Conservation (phyloP, 2,888 invertebrate genomes). For the Meloe dianella region DNA sequence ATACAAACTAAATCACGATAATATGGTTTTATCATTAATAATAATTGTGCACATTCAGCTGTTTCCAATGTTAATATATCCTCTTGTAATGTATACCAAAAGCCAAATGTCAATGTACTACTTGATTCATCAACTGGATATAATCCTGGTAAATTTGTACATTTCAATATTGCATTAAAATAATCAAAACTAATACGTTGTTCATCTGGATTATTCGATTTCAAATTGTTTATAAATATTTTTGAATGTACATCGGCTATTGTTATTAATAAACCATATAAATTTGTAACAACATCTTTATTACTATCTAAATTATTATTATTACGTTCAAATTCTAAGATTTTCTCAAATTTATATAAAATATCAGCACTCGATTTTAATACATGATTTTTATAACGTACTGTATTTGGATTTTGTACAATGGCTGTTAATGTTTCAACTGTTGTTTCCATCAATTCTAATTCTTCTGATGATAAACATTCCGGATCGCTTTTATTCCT, state of each 20-base stretch:
- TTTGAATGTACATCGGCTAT: conserved; percentile 75
- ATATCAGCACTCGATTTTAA: conserved; percentile 67
- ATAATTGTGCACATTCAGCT: conserved; percentile 59
- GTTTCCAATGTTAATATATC: conserved; percentile 65
- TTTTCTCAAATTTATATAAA: conserved; percentile 64
- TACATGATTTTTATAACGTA: conserved; percentile 62
- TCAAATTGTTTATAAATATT: conserved; percentile 62
- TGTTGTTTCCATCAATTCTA: conserved; percentile 67
- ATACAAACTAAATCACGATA: conserved; percentile 80
- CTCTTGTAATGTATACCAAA: conserved; percentile 91
- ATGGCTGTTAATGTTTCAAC: conserved; percentile 68
- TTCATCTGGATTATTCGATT: conserved; percentile 60
- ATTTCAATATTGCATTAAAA: conserved; percentile 76
- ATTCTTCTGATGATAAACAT: conserved; percentile 63
- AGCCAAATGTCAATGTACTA: conserved; percentile 84
- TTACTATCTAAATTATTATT: conserved; percentile 54
- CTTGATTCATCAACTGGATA: conserved; percentile 89
- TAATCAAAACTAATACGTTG: conserved; percentile 67
- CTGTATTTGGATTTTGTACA: conserved; percentile 67
- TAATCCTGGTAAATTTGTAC: conserved; percentile 80
- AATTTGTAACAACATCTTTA: conserved; percentile 69
- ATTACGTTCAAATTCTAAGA: conserved; percentile 60
- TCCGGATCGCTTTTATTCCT: conserved; percentile 60
- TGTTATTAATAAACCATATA: conserved; percentile 73
- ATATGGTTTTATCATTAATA: conserved; percentile 73